A percentile compares a stretch with the other conserved stretches of the same genome.
phyloP scores from a whole-genome alignment of 1,140 invertebrate species.

The Aphidius ervi region DNA sequence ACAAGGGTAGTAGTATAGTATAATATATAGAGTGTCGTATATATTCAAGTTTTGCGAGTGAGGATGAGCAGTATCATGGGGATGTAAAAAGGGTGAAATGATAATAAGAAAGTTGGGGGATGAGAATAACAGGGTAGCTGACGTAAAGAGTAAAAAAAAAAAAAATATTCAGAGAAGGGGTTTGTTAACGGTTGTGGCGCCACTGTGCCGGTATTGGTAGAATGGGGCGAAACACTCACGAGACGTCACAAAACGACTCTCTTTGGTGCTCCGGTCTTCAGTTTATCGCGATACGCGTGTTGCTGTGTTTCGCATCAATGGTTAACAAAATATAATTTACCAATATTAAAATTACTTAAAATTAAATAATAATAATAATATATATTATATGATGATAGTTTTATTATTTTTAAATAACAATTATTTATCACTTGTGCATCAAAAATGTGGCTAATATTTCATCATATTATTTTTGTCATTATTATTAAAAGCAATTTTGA shows the following conservation, averaged over 20 bases:
- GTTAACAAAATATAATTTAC: neutral
- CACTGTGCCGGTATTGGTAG: conserved; percentile 14
- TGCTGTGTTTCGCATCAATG: conserved; percentile 26
- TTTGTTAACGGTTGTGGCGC: conserved; percentile 6
- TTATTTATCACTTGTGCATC: too few species aligned
- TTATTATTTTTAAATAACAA: too few species aligned
- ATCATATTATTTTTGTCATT: too few species aligned
- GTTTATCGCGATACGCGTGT: conserved; percentile 45
- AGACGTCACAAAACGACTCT: conserved; percentile 28
- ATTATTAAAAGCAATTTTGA: too few species aligned
- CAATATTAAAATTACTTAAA: neutral
- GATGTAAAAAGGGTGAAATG: too few species aligned
- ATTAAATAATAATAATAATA: too few species aligned
- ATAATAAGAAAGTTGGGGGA: neutral
- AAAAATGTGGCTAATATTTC: too few species aligned
- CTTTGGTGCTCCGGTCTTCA: conserved; percentile 37
- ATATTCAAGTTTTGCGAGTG: too few species aligned
- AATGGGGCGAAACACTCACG: conserved; percentile 24
- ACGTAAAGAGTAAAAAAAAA: neutral
- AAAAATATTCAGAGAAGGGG: neutral
- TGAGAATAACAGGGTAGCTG: neutral
- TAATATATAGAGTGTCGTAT: too few species aligned
- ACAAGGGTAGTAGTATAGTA: too few species aligned
- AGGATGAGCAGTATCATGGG: too few species aligned
- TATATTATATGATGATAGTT: too few species aligned